Percentiles rank a stretch among this genome's conserved stretches.
Conservation (phyloP, 2,113 vertebrate species). For the Hemibagrus wyckioides region DNA sequence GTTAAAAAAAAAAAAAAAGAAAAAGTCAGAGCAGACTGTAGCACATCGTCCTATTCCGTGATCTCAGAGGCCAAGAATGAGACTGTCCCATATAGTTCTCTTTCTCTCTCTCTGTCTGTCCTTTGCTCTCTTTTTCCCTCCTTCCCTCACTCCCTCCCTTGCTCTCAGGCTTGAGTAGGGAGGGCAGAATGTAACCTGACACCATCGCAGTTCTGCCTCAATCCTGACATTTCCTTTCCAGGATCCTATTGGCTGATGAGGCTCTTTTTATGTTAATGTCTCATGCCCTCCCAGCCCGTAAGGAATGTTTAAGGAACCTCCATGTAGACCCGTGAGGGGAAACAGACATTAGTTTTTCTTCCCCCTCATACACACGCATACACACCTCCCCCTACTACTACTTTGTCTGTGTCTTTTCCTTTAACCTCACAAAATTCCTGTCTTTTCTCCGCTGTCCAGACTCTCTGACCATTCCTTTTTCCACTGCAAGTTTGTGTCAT, state of each 20-base stretch:
- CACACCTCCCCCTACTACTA: slow-evolving; percentile 38
- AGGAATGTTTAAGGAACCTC: slow-evolving; percentile 54
- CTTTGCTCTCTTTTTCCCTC: slow-evolving; percentile 43
- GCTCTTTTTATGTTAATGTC: slow-evolving; percentile 70
- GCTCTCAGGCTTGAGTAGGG: slow-evolving; percentile 46
- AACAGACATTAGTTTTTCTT: slow-evolving; percentile 47
- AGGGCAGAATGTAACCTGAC: slow-evolving; percentile 66
- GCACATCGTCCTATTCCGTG: slow-evolving; percentile 62
- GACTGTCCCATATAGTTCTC: slow-evolving; percentile 50
- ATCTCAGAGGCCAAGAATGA: slow-evolving; percentile 61
- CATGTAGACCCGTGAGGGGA: slow-evolving; percentile 52
- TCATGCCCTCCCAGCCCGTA: slow-evolving; percentile 61
- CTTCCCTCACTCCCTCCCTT: slow-evolving; percentile 40
- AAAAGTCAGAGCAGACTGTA: slow-evolving; percentile 45
- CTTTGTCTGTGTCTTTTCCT: slow-evolving; percentile 46
- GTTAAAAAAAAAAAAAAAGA: slow-evolving; percentile 5
- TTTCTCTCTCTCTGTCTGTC: slow-evolving; percentile 45
- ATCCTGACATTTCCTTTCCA: slow-evolving; percentile 64
- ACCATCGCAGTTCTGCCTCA: slow-evolving; percentile 69
- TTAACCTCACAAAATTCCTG: slow-evolving; percentile 39
- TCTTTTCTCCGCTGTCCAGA: slow-evolving; percentile 8
- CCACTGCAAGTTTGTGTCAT: neutral
- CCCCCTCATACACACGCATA: slow-evolving; percentile 12
- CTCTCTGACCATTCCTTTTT: slow-evolving; percentile 5
- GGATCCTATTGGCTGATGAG: slow-evolving; percentile 60